Evolutionary conservation across 2,888 invertebrate genomes (phyloP), one percentile per base, ranked within the genome.

Genomic region (Lysandra coridon): DNA sequence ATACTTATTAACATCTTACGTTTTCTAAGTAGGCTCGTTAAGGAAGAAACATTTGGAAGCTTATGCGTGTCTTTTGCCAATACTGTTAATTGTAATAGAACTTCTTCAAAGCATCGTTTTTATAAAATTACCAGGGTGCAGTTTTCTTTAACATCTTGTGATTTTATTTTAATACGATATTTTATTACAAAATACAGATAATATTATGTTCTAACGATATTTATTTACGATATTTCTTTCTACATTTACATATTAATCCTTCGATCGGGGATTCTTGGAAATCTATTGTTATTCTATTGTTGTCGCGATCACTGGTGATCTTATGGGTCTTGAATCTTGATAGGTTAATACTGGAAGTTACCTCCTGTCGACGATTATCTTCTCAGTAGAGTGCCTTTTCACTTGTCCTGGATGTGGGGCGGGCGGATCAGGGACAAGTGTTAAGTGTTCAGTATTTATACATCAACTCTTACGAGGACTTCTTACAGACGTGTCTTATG

Each of bases 361-460:
- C 57, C 14, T 4, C 1, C 57, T 57, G 57, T 57, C 57, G 57
- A 57, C 57, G 57, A 57, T 17, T 64, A 30, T 62, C 23, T 1
- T 4, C 64, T 30, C 1, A 12, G n/a, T 7, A 30, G 33, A 69
- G 69, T 14, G 1, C 33, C 14, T 17, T 37, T 33, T 6, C 69
- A 14, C 33, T 33, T 33, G 33, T 69, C 33, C 69, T 37, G 69
- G 33, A 33, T 14, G 69, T 10, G 1, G 69, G 33, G 69, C 33
- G 69, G 33, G 3, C 69, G 33, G 69, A 69, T 69, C 69, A 69
- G 33, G 69, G 14, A 69, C 69, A 69, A 69, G 69, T 64, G 64
- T 64, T 64, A 37, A 69, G 69, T 64, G 64, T 64, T 64, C 30
- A 30, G 64, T 69, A 69, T 69, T 69, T 69, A 33, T 33, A 69